A percentile compares a stretch with the other conserved stretches of the same genome.
Conservation (phyloP, 2,797 vertebrate species). For the Melanotaenia trifasciata region DNA sequence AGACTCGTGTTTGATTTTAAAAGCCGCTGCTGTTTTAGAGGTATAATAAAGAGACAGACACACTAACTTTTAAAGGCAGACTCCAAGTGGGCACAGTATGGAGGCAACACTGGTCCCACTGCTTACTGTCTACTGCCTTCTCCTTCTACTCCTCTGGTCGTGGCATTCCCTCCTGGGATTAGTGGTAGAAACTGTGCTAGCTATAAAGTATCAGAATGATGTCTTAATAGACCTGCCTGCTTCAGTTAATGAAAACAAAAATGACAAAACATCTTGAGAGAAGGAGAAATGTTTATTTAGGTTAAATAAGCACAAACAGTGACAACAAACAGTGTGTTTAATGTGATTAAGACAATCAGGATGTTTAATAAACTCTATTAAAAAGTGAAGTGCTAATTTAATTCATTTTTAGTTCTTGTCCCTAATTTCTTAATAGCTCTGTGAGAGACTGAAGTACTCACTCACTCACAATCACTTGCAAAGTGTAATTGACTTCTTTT, state of each 20-base stretch:
- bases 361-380: not conserved
- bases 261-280: conserved; percentile 6
- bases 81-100: conserved; percentile 14
- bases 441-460: not conserved
- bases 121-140: conserved; percentile 16
- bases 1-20: not conserved
- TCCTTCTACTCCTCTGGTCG: not conserved
- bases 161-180: conserved; percentile 48
- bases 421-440: conserved; percentile 22
- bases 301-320: not conserved
- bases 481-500: not conserved
- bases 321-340: not conserved
- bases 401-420: conserved; percentile 19
- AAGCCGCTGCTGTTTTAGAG: conserved; percentile 8
- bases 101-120: conserved; percentile 23
- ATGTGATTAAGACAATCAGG: conserved; percentile 1
- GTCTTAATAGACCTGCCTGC: conserved; percentile 51
- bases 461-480: not conserved
- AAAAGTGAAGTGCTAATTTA: conserved; percentile 5
- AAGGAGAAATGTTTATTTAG: not conserved
- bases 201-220: conserved; percentile 40
- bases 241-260: conserved; percentile 29
- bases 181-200: conserved; percentile 47
- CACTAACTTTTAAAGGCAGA: conserved; percentile 19
- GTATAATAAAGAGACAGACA: conserved; percentile 18